phyloP scores from a whole-genome alignment of 2,888 invertebrate genomes.

The Morpho deidamia region DNA sequence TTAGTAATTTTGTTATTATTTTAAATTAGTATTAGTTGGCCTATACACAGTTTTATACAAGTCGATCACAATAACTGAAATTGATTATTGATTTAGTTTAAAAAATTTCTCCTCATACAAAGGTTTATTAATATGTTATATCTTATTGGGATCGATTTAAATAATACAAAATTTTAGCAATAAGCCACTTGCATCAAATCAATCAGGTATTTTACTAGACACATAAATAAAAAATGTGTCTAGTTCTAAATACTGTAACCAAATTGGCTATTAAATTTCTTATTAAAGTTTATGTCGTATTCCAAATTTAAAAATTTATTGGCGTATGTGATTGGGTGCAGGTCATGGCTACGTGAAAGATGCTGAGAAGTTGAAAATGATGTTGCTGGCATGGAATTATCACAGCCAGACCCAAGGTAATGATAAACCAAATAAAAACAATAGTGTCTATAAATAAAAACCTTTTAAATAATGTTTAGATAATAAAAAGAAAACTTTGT shows the following conservation, averaged over 20 bases:
- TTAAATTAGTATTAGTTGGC: background rate
- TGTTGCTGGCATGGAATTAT: constrained; percentile 93
- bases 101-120: background rate
- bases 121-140: background rate
- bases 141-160: constrained; percentile 9
- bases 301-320: constrained; percentile 59
- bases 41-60: background rate
- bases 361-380: constrained; percentile 91
- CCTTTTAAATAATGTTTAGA: too few species aligned
- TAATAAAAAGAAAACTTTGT: too few species aligned
- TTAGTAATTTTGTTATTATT: constrained; percentile 53
- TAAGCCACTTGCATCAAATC: constrained; percentile 76
- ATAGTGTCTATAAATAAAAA: too few species aligned
- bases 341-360: constrained; percentile 84
- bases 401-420: constrained; percentile 87
- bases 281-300: constrained; percentile 26
- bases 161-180: constrained; percentile 3
- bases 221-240: constrained; percentile 11
- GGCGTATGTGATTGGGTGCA: constrained; percentile 76
- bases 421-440: constrained; percentile 17
- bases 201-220: constrained; percentile 57
- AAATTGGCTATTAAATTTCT: constrained; percentile 44
- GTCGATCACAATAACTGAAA: constrained; percentile 9
- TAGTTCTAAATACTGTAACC: constrained; percentile 5
- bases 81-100: background rate